Conservation (phyloP, 2,888 invertebrate genomes). For the Polydrusus cervinus region DNA sequence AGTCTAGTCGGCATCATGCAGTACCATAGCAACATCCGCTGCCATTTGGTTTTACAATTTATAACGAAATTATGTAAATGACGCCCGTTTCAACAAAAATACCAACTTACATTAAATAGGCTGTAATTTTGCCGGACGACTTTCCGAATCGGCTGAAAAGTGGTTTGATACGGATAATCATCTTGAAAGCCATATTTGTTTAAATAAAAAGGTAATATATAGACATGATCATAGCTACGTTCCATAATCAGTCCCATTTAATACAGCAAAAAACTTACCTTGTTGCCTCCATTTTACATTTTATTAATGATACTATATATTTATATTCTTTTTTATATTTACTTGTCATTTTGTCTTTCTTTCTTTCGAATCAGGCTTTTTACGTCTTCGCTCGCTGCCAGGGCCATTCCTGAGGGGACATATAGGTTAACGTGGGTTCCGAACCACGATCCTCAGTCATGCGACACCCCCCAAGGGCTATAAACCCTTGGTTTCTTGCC, state of each 20-base stretch:
- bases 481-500: too few relatives aligned
- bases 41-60: constrained; percentile 40
- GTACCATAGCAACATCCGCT: constrained; percentile 24
- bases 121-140: constrained; percentile 39
- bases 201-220: constrained; percentile 36
- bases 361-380: too few relatives aligned
- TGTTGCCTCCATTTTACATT: too few relatives aligned
- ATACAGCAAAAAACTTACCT: too few relatives aligned
- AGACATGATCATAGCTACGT: constrained; percentile 19
- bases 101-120: constrained; percentile 44
- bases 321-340: too few relatives aligned
- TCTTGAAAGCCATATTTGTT: constrained; percentile 42
- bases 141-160: constrained; percentile 44
- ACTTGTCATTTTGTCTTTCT: too few relatives aligned
- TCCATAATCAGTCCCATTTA: constrained; percentile 1
- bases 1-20: neutral
- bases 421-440: too few relatives aligned
- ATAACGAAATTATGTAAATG: constrained; percentile 48
- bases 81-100: constrained; percentile 40
- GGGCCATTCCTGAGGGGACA: too few relatives aligned
- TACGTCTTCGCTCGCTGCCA: too few relatives aligned
- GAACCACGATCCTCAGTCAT: too few relatives aligned
- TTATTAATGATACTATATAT: too few relatives aligned
- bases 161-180: constrained; percentile 50
- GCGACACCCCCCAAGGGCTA: too few relatives aligned